These are phyloP conservation scores for Ondatra zibethicus DNA, from an alignment of 2,113 vertebrate species.

Conservation along the genomic window DNA sequence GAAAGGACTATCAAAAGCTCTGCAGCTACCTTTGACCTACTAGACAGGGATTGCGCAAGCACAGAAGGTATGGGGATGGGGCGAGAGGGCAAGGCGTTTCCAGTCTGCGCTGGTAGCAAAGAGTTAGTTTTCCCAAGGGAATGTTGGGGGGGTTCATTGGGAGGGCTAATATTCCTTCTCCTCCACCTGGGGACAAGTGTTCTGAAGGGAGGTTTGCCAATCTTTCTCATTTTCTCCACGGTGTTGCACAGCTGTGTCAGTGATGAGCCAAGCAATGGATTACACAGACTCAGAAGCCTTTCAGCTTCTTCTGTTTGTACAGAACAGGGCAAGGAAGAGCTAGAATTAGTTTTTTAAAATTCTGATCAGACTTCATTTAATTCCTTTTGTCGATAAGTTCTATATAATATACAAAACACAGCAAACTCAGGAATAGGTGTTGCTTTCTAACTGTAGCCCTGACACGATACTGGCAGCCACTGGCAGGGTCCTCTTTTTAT, in stretches of 20 bases:
- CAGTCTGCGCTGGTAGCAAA: not conserved
- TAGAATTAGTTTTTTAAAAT: not conserved
- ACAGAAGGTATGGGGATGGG: not conserved
- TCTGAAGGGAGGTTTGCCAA: slow-evolving; percentile 22
- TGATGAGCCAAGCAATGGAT: slow-evolving; percentile 12
- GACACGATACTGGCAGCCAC: not conserved
- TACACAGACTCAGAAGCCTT: not conserved
- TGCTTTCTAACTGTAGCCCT: not conserved
- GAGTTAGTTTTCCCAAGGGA: not conserved
- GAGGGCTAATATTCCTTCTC: not conserved
- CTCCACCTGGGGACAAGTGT: not conserved
- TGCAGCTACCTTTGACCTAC: not conserved
- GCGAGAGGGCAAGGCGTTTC: not conserved
- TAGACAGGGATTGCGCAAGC: not conserved
- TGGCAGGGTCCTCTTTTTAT: not conserved
- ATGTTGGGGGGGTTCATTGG: not conserved
- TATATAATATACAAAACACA: not conserved
- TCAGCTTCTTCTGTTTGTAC: not conserved
- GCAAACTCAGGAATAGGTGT: slow-evolving; percentile 6
- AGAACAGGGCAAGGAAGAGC: not conserved
- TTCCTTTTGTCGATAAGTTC: slow-evolving; percentile 46
- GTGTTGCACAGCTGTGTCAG: not conserved
- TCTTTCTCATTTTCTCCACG: slow-evolving; percentile 66
- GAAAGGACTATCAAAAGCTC: not conserved
- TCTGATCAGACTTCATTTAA: slow-evolving; percentile 2